These are phyloP conservation scores for Lampropteryx suffumata DNA, from an alignment of 2,888 invertebrate species.

Conservation along the genomic window DNA sequence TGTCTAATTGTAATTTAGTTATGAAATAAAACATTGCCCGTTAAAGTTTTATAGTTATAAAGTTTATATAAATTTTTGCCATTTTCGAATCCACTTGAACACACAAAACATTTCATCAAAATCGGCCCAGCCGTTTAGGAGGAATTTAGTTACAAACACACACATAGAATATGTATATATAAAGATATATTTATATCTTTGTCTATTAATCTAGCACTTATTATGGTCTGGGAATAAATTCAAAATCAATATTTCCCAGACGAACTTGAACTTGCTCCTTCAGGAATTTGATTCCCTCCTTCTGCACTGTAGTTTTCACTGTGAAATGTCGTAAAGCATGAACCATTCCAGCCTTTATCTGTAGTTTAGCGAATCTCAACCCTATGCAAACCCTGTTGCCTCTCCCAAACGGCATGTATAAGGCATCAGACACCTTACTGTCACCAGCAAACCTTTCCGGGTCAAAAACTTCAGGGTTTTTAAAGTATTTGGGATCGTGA, in stretches of 20 bases:
- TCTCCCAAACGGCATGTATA: constrained; percentile 70
- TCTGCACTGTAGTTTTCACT: constrained; percentile 38
- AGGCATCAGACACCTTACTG: constrained; percentile 41
- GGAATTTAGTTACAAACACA: too few species aligned
- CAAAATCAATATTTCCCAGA: constrained; percentile 46
- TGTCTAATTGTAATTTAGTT: too few species aligned
- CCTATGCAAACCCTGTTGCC: constrained; percentile 72
- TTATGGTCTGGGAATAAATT: constrained; percentile 35
- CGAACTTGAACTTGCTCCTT: constrained; percentile 51
- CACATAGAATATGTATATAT: too few species aligned
- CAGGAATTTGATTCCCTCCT: constrained; percentile 43
- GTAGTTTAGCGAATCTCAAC: constrained; percentile 52
- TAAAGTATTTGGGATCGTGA: constrained; percentile 64
- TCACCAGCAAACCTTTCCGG: constrained; percentile 62
- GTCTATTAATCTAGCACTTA: too few species aligned
- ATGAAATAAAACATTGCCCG: too few species aligned
- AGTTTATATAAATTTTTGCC: too few species aligned
- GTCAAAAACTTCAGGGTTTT: constrained; percentile 67
- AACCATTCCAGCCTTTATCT: constrained; percentile 46
- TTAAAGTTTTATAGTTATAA: too few species aligned
- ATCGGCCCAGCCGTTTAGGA: too few species aligned
- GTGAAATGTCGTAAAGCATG: constrained; percentile 48
- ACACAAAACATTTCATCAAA: too few species aligned
- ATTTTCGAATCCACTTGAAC: too few species aligned
- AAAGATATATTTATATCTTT: too few species aligned